Evolutionary conservation across 2,113 vertebrate species (phyloP).

Genomic region (Camarhynchus parvulus): DNA sequence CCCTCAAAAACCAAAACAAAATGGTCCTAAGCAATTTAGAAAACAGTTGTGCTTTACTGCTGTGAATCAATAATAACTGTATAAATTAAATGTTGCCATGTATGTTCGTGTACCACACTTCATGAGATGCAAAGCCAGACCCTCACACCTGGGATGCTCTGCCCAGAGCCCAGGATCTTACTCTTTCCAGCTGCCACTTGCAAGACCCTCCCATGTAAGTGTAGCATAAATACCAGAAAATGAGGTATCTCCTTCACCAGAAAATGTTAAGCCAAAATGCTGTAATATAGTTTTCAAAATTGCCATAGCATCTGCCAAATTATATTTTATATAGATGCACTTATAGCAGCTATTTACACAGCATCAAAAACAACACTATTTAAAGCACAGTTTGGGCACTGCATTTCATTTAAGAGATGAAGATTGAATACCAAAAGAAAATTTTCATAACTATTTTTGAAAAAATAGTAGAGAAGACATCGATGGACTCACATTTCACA

Average conservation of each 20-base stretch:
- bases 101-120: background rate
- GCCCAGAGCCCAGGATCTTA: background rate
- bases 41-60: slow-evolving; percentile 17
- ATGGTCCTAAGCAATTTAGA: slow-evolving; percentile 48
- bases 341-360: background rate
- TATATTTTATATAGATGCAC: background rate
- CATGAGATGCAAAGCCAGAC: slow-evolving; percentile 10
- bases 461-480: background rate
- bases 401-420: background rate
- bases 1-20: slow-evolving; percentile 16
- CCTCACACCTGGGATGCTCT: background rate
- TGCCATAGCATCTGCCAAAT: background rate
- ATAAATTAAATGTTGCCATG: slow-evolving; percentile 29
- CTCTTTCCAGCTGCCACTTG: background rate
- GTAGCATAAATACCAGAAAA: background rate
- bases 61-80: slow-evolving; percentile 44
- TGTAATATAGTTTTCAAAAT: background rate
- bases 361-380: background rate
- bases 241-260: background rate
- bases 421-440: background rate
- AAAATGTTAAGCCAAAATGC: background rate
- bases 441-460: background rate
- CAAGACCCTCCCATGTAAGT: background rate
- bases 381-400: background rate
- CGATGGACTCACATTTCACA: background rate